Percentiles rank a stretch among this genome's conserved stretches.
phyloP scores from a whole-genome alignment of 2,888 invertebrate species.

The Seladonia tumulorum region DNA sequence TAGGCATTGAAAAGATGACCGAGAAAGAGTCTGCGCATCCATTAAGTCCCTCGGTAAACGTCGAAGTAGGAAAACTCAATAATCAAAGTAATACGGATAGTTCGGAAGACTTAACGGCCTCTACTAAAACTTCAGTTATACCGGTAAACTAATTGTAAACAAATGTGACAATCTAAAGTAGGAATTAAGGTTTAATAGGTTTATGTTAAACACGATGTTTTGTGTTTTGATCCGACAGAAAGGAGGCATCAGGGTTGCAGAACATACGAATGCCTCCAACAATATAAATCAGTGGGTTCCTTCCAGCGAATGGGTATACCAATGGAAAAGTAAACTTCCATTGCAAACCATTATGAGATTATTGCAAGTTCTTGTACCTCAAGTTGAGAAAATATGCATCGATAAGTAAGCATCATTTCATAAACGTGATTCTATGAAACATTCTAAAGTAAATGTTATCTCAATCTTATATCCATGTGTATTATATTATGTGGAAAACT shows the following conservation, averaged over 20 bases:
- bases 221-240: conserved; percentile 83
- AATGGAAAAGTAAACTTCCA: conserved; percentile 98
- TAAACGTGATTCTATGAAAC: neutral
- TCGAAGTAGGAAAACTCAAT: conserved; percentile 72
- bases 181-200: neutral
- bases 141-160: conserved; percentile 76
- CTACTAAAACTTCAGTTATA: conserved; percentile 78
- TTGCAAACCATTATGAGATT: conserved; percentile 99
- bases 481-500: neutral
- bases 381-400: conserved; percentile 99
- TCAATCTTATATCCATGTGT: neutral
- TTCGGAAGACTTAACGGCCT: conserved; percentile 60
- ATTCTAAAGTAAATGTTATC: neutral
- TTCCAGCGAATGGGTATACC: conserved; percentile 97
- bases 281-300: conserved; percentile 91
- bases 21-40: conserved; percentile 97
- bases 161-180: neutral
- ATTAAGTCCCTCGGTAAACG: conserved; percentile 78
- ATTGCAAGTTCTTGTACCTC: conserved; percentile 98
- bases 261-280: conserved; percentile 76
- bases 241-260: conserved; percentile 87
- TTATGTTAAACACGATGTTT: neutral
- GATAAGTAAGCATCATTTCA: conserved; percentile 84
- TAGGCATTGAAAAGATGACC: conserved; percentile 95
- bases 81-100: conserved; percentile 70